A percentile compares a stretch with the other conserved stretches of the same genome.
phyloP scores from a whole-genome alignment of 2,113 vertebrate genomes.

The Paracanthobrama guichenoti region DNA sequence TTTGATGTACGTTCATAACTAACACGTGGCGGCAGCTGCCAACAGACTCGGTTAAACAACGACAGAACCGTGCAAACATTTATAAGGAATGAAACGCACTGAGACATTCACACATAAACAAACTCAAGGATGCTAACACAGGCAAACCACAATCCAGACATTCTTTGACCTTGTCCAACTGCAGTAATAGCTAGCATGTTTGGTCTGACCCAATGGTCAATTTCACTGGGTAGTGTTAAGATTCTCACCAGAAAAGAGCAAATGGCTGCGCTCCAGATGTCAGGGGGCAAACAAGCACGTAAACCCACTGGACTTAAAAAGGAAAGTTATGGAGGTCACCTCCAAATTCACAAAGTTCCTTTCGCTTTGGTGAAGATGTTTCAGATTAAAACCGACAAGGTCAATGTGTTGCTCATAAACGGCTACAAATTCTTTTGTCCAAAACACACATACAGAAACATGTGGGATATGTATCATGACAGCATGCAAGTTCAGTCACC shows the following conservation, averaged over 20 bases:
- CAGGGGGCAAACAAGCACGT: slow-evolving; percentile 39
- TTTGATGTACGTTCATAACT: slow-evolving; percentile 3
- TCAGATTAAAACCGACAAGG: slow-evolving; percentile 19
- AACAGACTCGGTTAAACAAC: slow-evolving; percentile 26
- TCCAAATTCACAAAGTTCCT: slow-evolving; percentile 10
- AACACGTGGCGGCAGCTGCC: slow-evolving; percentile 18
- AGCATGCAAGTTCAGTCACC: neutral
- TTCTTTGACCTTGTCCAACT: slow-evolving; percentile 46
- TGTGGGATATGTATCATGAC: slow-evolving; percentile 1
- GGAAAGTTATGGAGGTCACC: slow-evolving; percentile 22
- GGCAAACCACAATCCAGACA: slow-evolving; percentile 31
- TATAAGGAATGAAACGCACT: slow-evolving; percentile 34
- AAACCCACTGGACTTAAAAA: slow-evolving; percentile 14
- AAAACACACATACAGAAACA: slow-evolving; percentile 6
- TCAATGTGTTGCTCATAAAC: slow-evolving; percentile 23
- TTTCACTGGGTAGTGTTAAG: slow-evolving; percentile 51
- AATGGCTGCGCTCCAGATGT: slow-evolving; percentile 35
- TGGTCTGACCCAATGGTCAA: slow-evolving; percentile 51
- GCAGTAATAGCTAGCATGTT: slow-evolving; percentile 46
- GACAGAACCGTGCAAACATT: slow-evolving; percentile 38
- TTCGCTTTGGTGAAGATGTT: neutral
- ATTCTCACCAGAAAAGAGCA: slow-evolving; percentile 50
- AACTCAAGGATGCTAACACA: slow-evolving; percentile 39
- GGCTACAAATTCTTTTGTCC: neutral
- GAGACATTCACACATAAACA: slow-evolving; percentile 51